Base-by-base conservation (phyloP, 2,888 invertebrate species). In the Microctonus hyperodae region DNA sequence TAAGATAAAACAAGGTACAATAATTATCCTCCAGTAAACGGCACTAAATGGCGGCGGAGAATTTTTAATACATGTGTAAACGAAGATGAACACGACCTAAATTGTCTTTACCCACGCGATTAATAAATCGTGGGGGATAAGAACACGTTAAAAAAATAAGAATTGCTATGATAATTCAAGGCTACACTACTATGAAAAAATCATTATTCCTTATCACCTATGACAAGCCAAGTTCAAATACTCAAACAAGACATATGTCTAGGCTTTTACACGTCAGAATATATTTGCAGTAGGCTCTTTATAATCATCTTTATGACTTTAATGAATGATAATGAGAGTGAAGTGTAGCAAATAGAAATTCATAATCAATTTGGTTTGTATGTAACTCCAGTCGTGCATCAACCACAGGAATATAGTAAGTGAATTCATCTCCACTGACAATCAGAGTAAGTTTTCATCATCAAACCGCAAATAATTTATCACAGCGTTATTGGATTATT, bases 181-280 rank as follows among this genome's bases (percentile, higher is more conserved):
- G 44, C 16, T 44, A 16, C 6, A 3, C 6, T 16, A 7, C 44
- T 20, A n/a, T 44, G 3, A 7, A 16, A 51, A 13, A 51, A 23
- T 51, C 25, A 50, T 60, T 31, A 33, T 13, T 60, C 35, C 62
- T 62, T 62, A 62, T 62, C 62, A 25, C n/a, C 25, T 35, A 44
- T n/a, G 16, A n/a, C 28, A 59, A 59, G 40, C 28, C 44, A 59
- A 28, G 40, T 59, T 59, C 37, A 59, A 44, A 59, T 44, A 44
- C 44, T 44, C 16, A 16, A 44, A 44, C 44, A 44, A n/a, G 44
- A n/a, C 44, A 44, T 40, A 22, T 44, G 40, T 25, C 16, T 59
- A 59, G 28, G 20, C 44, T 23, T 44, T 25, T 23, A 56, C 31
- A 4, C 31, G 56, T 28, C 20, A 16, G 51, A 4, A 51, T 23